Percentiles rank a stretch among this genome's conserved stretches.
Conservation (phyloP, 1,140 invertebrate genomes). For the Nymphalis io region DNA sequence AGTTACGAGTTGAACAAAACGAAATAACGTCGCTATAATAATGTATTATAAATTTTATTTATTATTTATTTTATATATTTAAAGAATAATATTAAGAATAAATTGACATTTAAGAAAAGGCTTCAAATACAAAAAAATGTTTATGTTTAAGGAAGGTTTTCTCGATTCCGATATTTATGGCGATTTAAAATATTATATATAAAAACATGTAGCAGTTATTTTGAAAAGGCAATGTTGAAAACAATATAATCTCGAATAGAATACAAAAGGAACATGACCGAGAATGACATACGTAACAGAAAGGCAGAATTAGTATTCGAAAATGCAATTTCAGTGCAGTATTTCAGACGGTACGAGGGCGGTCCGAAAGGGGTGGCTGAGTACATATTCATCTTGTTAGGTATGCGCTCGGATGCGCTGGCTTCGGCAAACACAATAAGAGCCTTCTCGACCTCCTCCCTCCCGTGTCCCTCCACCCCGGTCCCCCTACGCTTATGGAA, state of each 20-base stretch:
- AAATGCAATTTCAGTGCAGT: slow-evolving; percentile 78
- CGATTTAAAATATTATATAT: not conserved
- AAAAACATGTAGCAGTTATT: not conserved
- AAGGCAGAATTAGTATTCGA: slow-evolving; percentile 73
- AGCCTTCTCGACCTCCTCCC: slow-evolving; percentile 55
- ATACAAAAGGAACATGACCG: slow-evolving; percentile 36
- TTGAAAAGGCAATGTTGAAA: not conserved
- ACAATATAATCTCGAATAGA: slow-evolving; percentile 7
- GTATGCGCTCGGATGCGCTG: slow-evolving; percentile 78
- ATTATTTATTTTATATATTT: no score
- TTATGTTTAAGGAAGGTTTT: no score
- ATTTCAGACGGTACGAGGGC: slow-evolving; percentile 56
- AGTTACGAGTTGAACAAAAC: not conserved
- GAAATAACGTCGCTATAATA: not conserved
- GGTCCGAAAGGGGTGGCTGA: slow-evolving; percentile 63
- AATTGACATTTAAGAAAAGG: no score
- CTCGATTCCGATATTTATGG: not conserved
- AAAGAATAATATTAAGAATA: no score
- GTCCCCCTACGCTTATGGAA: slow-evolving; percentile 71
- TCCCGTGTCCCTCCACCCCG: slow-evolving; percentile 29
- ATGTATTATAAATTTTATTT: not conserved
- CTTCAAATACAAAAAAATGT: no score
- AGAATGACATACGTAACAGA: slow-evolving; percentile 44
- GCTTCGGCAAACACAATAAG: slow-evolving; percentile 80
- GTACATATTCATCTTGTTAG: slow-evolving; percentile 80